Base-by-base conservation (phyloP, 1,140 invertebrate genomes). In the Theocolax elegans region DNA sequence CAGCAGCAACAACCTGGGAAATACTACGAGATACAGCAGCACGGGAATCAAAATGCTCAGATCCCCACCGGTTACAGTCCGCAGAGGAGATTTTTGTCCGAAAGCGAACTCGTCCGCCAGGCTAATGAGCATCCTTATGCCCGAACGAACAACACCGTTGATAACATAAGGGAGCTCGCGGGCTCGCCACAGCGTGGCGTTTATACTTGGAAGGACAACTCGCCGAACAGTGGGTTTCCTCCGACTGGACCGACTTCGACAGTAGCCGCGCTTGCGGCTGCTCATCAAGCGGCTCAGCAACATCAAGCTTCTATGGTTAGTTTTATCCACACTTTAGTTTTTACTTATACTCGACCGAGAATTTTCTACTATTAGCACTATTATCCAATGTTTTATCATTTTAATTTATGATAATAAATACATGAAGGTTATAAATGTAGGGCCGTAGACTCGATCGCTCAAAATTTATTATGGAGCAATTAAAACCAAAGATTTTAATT, bases 171-270 rank as follows among this genome's bases (percentile, higher is more conserved):
- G 35, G 94, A 95, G 77, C 87, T 95, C 66, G 94, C 94, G 0
- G 92, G 93, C 27, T 94, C 92, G 31, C 93, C 93, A 10, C 93
- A 95, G 79, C 89, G 92, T 25, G 92, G 93, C 64, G 91, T 93
- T 44, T 95, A 94, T 81, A 91, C 91, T 83, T 95, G 93, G 93
- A 93, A 94, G 78, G 93, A 94, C 80, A 91, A 90, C 21, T 92
- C 92, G 38, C 80, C 87, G 35, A 79, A 81, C 75, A 79, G 77
- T n/a, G 54, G 38, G 71, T 86, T 83, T 72, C 80, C 80, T 81
- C 71, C 80, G 77, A 72, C 74, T 19, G 77, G 78, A 62, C 74
- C 77, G 40, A 76, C 79, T 48, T 79, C 77, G 40, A 79, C 81
- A 60, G 81, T 81, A 59, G 77, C 63, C 10, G 75, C 75, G 59